Conservation (phyloP, 2,888 invertebrate genomes). For the Marronus borbonicus region DNA sequence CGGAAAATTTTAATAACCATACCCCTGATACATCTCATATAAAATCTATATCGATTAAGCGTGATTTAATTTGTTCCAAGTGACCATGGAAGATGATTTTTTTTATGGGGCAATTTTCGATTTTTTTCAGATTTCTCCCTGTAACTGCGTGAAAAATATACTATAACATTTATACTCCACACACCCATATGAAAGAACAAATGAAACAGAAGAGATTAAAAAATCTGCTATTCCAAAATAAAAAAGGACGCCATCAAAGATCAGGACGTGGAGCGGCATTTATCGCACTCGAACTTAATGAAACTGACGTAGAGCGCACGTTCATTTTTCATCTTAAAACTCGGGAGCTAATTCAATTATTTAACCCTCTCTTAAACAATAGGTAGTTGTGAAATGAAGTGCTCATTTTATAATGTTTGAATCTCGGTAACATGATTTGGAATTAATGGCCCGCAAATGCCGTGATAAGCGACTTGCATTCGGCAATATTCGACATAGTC, state of each 20-base stretch:
- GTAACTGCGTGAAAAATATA: background rate
- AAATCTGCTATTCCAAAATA: constrained; percentile 26
- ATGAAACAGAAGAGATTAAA: constrained; percentile 33
- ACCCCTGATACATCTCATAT: too few relatives aligned
- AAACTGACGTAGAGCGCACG: constrained; percentile 50
- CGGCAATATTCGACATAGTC: constrained; percentile 60
- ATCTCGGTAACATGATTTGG: constrained; percentile 71
- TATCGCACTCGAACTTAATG: constrained; percentile 40
- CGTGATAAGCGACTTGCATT: constrained; percentile 68
- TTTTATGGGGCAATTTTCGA: too few relatives aligned
- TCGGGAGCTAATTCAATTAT: constrained; percentile 69
- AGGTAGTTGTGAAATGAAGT: constrained; percentile 72
- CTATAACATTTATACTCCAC: background rate
- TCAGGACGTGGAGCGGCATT: constrained; percentile 20
- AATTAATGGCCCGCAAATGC: constrained; percentile 71
- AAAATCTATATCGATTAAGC: too few relatives aligned
- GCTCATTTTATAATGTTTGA: constrained; percentile 72
- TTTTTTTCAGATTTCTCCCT: too few relatives aligned
- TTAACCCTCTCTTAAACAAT: constrained; percentile 73
- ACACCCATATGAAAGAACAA: constrained; percentile 11
- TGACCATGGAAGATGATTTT: too few relatives aligned
- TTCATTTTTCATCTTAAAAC: constrained; percentile 47
- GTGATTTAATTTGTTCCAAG: too few relatives aligned
- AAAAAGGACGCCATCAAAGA: constrained; percentile 34
- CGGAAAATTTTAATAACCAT: too few relatives aligned